Evolutionary conservation across 37 sponge, comb jelly and placozoan species (phyloP), one percentile per base, ranked within the genome.

Genomic region (Oscarella lobularis): DNA sequence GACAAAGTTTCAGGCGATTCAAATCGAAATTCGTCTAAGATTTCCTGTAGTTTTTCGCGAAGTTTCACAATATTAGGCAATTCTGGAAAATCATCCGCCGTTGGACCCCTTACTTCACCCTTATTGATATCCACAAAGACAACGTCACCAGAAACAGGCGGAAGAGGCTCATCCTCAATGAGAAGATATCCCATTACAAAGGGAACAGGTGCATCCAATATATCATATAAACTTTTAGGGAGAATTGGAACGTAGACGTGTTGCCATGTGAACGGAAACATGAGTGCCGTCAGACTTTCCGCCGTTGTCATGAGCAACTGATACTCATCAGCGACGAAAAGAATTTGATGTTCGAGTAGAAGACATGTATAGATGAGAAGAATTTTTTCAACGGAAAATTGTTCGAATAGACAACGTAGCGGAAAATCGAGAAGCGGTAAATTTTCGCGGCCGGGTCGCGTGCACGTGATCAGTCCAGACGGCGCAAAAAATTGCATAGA

Each of bases 231-330:
- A 4, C 89, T 76, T 41, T 86, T 38, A 3, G 98, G 98, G 29
- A 97, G 84, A 40, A 97, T 86, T 70, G 98, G 98, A 6, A 97
- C 95, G 73, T 85, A 97, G 31, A 88, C 95, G 40, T 93, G 95
- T n/a, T 80, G 86, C 98, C 98, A 97, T 36, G 75, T 67, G 76
- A 93, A 97, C 36, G 98, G 98, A 78, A 81, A 97, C 36, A 93
- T 55, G 20, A 97, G 89, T 0, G 89, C 38, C 29, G 78, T 72
- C 40, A 86, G n/a, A 72, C 91, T 60, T 29, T 83, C 80, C 14
- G 80, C 76, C 4, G 38, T 39, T 54, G 37, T n/a, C 77, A 79
- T 79, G 74, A 79, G 35, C 27, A 36, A 29, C n/a, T 79, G 55
- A 27, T 79, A 48, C 60, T 48, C 14, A 9, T 9, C 9, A 20